Evolutionary conservation across 2,113 vertebrate genomes (phyloP), one percentile per base, ranked within the genome.

Genomic region (Gulo gulo): DNA sequence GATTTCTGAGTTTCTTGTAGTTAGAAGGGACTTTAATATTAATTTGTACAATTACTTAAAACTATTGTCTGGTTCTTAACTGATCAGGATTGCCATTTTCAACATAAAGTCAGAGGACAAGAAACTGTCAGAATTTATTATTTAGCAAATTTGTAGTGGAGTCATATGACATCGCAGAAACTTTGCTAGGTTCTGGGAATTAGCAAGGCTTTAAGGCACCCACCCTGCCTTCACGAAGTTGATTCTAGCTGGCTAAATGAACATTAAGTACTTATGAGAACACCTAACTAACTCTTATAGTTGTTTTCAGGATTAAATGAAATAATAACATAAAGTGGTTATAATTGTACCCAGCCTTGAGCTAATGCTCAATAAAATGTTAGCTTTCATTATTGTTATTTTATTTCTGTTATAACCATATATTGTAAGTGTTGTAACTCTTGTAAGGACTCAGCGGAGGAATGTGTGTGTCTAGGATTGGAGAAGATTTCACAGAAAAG

Each of bases 11-110:
- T 92, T 96, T 92, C 88, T 84, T 94, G 11, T 91, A 88, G 55
- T 94, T 88, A 89, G 47, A 92, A 88, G 92, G 18, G 71, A 90
- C n/a, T 63, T 92, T 31, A 85, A 39, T 94, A 88, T 96, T 95
- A 69, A 81, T 89, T 94, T 85, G 4, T 87, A 57, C 76, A 82
- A 67, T 95, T 94, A 73, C 29, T 76, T 86, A 65, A 93, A 90
- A 94, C 24, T 82, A 39, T 26, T 71, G 7, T 90, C 69, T 73
- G 21, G 1, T 95, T 96, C 47, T 91, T 85, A 94, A 73, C 34
- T 95, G 45, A 89, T 50, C 85, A 50, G 34, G 20, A 84, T 93
- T 95, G 61, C 24, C 61, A 91, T 97, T 95, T 29, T 93, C 34
- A 93, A 86, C 81, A 26, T 82, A 81, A 92, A 91, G 82, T 78